Base-by-base conservation (phyloP, 37 sponge, comb jelly and placozoan genomes). In the Crambe crambe region DNA sequence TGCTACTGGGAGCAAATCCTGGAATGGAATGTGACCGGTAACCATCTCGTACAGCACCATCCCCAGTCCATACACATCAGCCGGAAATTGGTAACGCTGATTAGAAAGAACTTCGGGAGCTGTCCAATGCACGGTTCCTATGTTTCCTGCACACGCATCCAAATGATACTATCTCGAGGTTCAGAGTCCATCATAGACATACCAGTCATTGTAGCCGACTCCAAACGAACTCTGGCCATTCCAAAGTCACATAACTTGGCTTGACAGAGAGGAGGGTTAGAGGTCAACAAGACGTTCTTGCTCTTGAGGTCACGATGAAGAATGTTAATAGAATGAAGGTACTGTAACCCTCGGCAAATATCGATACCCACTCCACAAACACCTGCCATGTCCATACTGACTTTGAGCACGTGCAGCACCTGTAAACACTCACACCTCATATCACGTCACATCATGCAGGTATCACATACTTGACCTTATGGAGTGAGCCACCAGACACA, bases 171-270 rank as follows among this genome's bases (percentile, higher is more conserved):
- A 9, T 65, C 35, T 30, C 27, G 2, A 65, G 20, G 2, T 18
- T 18, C 54, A 51, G 15, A 18, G 54, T 51, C 54, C 9, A 51
- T 51, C 9, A 25, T 3, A 22, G 21, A 60, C 61, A 60, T 51
- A 87, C 87, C 87, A 56, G 95, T 94, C 91, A 94, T 87, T 3
- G 95, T 94, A 42, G 91, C 95, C 37, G 82, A 91, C 72, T 94
- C 95, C 43, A 79, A 80, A 40, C 92, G 89, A 78, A 94, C 68
- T 37, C 88, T 75, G 25, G 92, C 80, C 70, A 94, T 78, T 0
- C 95, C 95, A 90, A 94, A 94, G 83, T 94, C 95, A 85, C 95
- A 94, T 37, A 94, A 85, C 73, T 94, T 94, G 12, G 95, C 95
- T 66, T 86, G 81, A 59, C 86, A 78, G n/a, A 67, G 74, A 22